Base-by-base conservation (phyloP, 2,888 invertebrate species). In the Papilio gigon region DNA sequence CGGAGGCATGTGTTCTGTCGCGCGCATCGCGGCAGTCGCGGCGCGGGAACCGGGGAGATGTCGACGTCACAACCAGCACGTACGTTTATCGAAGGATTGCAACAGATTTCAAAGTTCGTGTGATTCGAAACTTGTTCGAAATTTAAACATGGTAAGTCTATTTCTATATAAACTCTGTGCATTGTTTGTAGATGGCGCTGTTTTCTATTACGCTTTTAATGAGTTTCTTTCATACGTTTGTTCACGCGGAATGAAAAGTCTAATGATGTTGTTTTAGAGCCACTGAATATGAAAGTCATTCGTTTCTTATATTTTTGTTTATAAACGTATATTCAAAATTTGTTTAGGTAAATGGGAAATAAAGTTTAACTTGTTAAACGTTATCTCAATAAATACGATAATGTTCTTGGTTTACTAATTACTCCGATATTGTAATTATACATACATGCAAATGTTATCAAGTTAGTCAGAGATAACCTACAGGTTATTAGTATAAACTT, bases 111-210 rank as follows among this genome's bases (percentile, higher is more conserved):
- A 56, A 67, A 70, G 64, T 67, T 27, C 22, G 42, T 30, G 44
- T 50, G 40, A 27, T 42, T 68, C 56, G 70, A 70, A 71, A 70
- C 73, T 17, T 22, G 14, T 71, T 70, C 77, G 56, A 70, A 73
- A 72, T 72, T 74, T 68, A 59, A 79, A 75, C 67, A 88, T 87
- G 89, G 88, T 89, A 73, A 87, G 88, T 83, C 61, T 20, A 62
- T 68, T 64, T 71, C 37, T 68, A 59, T 70, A 71, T 67, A 53
- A 58, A 22, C 1, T 14, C 6, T 37, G 30, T 27, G 8, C 11
- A 44, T 47, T 58, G 1, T 42, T 30, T 20, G 47, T 25, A 70
- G 70, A 71, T 72, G 68, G 68, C 72, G 73, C 59, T 69, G 56
- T 65, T 40, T 25, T n/a, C n/a, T n/a, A n/a, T n/a, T n/a, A n/a